These are phyloP conservation scores for Mus minutoides DNA, from an alignment of 2,797 vertebrate genomes.

Conservation along the genomic window DNA sequence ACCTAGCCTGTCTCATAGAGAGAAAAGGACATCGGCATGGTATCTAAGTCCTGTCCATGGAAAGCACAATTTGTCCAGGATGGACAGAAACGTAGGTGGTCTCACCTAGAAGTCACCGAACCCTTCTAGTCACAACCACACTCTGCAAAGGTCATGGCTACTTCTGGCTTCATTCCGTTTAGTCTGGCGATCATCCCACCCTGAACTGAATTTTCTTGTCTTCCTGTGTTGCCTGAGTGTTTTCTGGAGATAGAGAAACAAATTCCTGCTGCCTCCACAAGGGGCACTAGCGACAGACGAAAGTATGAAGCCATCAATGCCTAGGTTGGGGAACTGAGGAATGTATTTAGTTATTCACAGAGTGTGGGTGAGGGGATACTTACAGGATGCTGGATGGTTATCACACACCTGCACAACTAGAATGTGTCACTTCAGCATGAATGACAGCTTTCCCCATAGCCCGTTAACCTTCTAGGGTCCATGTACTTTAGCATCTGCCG, in stretches of 20 bases:
- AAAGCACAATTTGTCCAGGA: neutral
- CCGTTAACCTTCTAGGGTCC: neutral
- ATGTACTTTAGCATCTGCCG: neutral
- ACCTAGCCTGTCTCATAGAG: neutral
- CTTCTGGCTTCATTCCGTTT: neutral
- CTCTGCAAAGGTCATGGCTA: neutral
- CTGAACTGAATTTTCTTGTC: neutral
- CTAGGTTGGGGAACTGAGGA: neutral
- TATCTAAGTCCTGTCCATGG: neutral
- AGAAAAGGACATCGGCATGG: neutral
- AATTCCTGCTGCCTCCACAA: neutral
- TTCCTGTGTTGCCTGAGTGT: neutral
- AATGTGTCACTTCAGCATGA: neutral
- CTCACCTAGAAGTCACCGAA: neutral
- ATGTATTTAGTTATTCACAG: too few relatives aligned
- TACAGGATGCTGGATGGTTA: neutral
- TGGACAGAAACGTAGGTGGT: rapidly evolving
- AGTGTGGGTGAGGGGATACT: neutral
- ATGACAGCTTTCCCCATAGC: neutral
- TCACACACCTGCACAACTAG: neutral
- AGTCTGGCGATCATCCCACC: neutral
- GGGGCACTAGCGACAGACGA: too few relatives aligned
- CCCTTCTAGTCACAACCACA: neutral
- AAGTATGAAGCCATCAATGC: neutral
- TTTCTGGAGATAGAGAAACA: neutral